Percentiles rank a stretch among this genome's conserved stretches.
Evolutionary conservation across 2,113 vertebrate species (phyloP).

Genomic region (Pomatorhinus ruficollis): DNA sequence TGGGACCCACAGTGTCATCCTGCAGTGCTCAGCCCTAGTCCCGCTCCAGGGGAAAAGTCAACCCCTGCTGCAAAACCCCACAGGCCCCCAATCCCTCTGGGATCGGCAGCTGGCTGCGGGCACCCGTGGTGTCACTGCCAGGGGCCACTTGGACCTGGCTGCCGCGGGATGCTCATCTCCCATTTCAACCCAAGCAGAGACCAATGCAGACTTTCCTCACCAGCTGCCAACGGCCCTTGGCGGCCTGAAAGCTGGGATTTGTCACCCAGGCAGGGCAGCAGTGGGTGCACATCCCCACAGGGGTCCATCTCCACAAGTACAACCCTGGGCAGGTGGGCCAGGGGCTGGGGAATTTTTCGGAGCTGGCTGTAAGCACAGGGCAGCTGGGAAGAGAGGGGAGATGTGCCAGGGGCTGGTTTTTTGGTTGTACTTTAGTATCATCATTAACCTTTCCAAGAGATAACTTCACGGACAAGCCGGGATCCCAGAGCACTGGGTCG

Average conservation of each 20-base stretch:
- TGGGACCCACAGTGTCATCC: not conserved
- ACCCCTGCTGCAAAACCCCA: not conserved
- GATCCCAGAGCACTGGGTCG: not conserved
- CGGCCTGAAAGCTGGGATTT: not conserved
- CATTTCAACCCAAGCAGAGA: accelerated
- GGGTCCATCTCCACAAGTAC: not conserved
- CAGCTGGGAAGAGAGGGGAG: not conserved
- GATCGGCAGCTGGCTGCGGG: not conserved
- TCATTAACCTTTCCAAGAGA: slow-evolving; percentile 8
- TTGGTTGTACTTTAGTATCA: not conserved
- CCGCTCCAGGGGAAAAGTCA: accelerated
- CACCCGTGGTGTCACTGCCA: accelerated
- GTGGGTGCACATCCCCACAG: not conserved
- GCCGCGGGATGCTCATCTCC: accelerated
- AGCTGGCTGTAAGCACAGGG: not conserved
- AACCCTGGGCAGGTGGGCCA: accelerated
- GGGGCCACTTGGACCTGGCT: not conserved
- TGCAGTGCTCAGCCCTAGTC: not conserved
- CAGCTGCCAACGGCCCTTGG: accelerated
- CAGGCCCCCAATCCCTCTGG: accelerated
- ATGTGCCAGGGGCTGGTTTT: not conserved
- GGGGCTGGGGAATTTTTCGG: accelerated
- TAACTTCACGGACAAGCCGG: not conserved
- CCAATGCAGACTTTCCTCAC: accelerated
- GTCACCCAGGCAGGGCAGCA: not conserved